Conservation (phyloP, 2,113 vertebrate species). For the Pollimyrus isidori region DNA sequence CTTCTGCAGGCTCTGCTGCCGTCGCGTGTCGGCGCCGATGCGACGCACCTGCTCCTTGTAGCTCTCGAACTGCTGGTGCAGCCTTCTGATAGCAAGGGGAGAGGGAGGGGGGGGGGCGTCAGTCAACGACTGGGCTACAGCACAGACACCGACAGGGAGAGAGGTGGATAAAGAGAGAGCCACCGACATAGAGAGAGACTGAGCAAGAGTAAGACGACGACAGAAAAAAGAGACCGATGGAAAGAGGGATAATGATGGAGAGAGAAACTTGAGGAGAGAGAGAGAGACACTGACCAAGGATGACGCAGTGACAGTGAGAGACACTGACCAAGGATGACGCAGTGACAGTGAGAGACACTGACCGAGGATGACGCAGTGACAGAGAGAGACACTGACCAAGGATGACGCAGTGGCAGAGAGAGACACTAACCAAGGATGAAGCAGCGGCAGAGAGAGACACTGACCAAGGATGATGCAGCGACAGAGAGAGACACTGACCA, state of each 20-base stretch:
- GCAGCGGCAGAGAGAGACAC: too few species aligned
- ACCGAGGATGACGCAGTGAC: too few species aligned
- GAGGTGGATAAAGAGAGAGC: not conserved
- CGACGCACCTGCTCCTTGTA: slow-evolving; percentile 97
- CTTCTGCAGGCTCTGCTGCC: slow-evolving; percentile 87
- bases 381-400: too few species aligned
- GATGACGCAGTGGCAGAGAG: too few species aligned
- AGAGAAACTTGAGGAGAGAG: not conserved
- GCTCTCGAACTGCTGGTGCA: slow-evolving; percentile 98
- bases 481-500: too few species aligned
- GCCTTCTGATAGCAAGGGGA: slow-evolving; percentile 65
- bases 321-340: too few species aligned
- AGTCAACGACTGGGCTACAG: not conserved
- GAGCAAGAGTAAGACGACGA: not conserved
- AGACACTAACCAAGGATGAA: too few species aligned
- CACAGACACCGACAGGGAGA: not conserved
- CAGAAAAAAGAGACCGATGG: not conserved
- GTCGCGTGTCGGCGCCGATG: slow-evolving; percentile 87
- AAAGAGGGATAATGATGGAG: not conserved
- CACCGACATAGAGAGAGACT: not conserved
- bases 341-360: too few species aligned
- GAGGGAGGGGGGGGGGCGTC: not conserved
- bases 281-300: not conserved
- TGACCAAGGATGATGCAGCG: too few species aligned
- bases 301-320: not conserved